phyloP scores from a whole-genome alignment of 1,140 invertebrate genomes.

The Forficula auricularia region DNA sequence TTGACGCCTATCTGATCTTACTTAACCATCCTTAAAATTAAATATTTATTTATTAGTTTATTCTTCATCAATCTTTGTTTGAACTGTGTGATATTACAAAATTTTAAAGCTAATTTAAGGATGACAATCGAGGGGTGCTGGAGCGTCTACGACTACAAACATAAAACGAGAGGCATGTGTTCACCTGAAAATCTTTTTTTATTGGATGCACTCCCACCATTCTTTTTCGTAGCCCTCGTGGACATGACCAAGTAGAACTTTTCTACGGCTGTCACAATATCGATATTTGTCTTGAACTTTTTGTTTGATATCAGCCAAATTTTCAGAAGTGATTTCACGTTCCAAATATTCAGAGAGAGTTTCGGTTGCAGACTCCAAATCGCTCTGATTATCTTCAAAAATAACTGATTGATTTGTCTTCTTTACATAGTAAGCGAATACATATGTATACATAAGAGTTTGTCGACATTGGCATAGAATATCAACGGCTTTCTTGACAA shows the following conservation, averaged over 20 bases:
- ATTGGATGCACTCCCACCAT: constrained; percentile 42
- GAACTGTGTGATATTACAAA: no score
- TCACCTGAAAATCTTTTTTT: constrained; percentile 7
- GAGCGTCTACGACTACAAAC: no score
- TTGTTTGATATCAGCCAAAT: constrained; percentile 56
- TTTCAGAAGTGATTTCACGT: constrained; percentile 50
- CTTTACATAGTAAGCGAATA: constrained; percentile 52
- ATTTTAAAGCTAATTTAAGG: no score
- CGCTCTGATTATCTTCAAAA: constrained; percentile 57
- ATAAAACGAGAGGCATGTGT: no score
- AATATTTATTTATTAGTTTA: no score
- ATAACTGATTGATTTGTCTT: constrained; percentile 52
- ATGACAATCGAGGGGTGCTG: no score
- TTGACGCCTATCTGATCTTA: no score
- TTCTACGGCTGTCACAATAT: constrained; percentile 53
- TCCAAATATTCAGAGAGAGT: constrained; percentile 55
- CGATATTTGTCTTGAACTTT: constrained; percentile 60
- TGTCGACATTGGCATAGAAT: constrained; percentile 47
- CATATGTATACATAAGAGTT: constrained; percentile 57
- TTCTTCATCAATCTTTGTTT: no score
- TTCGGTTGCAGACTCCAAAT: constrained; percentile 51
- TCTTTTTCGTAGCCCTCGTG: constrained; percentile 63
- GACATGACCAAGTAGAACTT: constrained; percentile 50
- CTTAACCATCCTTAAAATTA: no score
- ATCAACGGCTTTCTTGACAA: constrained; percentile 48